Evolutionary conservation across 2,888 invertebrate genomes (phyloP), one percentile per base, ranked within the genome.

Genomic region (Maniola hyperantus): DNA sequence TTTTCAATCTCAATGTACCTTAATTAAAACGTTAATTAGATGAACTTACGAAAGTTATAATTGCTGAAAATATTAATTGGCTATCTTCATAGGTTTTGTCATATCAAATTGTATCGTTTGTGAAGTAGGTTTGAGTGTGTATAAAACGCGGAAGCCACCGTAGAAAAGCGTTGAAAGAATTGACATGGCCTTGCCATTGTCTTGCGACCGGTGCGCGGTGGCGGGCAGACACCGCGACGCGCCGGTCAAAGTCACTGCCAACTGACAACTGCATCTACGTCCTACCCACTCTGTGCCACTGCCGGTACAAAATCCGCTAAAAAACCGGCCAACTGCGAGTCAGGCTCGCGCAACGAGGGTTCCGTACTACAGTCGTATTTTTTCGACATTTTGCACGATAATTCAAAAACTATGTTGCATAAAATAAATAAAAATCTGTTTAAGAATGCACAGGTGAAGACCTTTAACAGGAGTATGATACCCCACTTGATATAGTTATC

Each of bases 181-280:
- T 73, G 78, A 76, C 75, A 70, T 75, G 82, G 73, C 87, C 85
- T 87, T 81, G 86, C 76, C 76, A 81, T 83, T 81, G 83, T 81
- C 55, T 57, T 64, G 60, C 67, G 63, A 50, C 46, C 70, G 67
- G n/a, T n/a, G n/a, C n/a, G n/a, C n/a, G n/a, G 58, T 18, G 50
- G 67, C 61, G 64, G 60, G 73, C 66, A 73, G 72, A 76, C 73
- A 70, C 74, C 69, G 73, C 73, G 79, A 72, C 79, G 76, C 66
- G 64, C n/a, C 82, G 83, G 84, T 85, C 87, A 86, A 84, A 83
- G 87, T 84, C 87, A 84, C 78, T 81, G 85, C 79, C 83, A 77
- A 75, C 18, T 57, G 44, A 54, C 83, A 77, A 75, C 60, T 57
- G 42, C 57, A 66, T 18, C 48, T 51, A 54, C 55, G 44, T 39